Evolutionary conservation across 2,888 invertebrate species (phyloP), one percentile per base, ranked within the genome.

Genomic region (Thecophora atra): DNA sequence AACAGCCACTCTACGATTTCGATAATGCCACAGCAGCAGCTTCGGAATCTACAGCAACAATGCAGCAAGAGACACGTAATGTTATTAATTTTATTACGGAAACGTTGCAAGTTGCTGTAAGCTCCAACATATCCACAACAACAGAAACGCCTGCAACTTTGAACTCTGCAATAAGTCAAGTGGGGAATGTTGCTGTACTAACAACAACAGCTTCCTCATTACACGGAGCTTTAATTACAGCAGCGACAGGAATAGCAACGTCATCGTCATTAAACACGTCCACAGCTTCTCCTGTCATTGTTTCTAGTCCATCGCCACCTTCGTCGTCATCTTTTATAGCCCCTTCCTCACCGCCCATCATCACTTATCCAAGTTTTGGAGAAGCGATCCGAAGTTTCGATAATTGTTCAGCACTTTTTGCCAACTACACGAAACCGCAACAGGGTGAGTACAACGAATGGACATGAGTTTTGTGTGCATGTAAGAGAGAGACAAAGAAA

Each of bases 321-420:
- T 26, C 58, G 8, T 28, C 58, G 15, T 26, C 26, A 1, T 8
- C 58, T 4, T 21, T 26, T 37, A 3, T 19, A 56, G 26, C 60
- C 19, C 19, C 54, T 19, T 28, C 63, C 17, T 11, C 65, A 37
- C 63, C 70, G 52, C 74, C 77, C 26, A 77, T 74, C 72, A 78
- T 80, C 65, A 79, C 77, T 54, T 81, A 81, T 76, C 78, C 79
- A 7, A 79, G 76, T 30, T 77, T 77, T 71, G 74, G 76, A 44
- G 77, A 78, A 44, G 73, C 75, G 30, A 79, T 81, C 76, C 78
- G 76, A 69, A 84, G 77, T 71, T 79, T 77, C 58, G 81, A 81
- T 60, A 83, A 81, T 71, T 85, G 84, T 70, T 83, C 83, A 52
- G 77, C 80, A 13, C 73, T 82, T 5, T 85, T 85, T 74, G 79